Conservation (phyloP, 2,888 invertebrate genomes). For the Sturmia bella region DNA sequence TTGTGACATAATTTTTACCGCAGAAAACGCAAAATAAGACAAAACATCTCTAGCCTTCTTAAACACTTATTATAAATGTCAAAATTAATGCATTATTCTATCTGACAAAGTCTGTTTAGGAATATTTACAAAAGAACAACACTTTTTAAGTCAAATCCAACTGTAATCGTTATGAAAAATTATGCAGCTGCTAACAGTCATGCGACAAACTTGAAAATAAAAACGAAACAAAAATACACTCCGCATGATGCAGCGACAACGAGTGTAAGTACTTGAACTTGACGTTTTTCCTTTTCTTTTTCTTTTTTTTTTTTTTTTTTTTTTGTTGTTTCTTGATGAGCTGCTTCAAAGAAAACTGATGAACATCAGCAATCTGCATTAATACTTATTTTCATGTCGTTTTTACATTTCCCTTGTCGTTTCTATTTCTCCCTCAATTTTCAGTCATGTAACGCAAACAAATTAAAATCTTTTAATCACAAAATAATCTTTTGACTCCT, state of each 20-base stretch:
- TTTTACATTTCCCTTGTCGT: not conserved
- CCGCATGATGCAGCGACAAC: constrained; percentile 5
- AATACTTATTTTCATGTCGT: constrained; percentile 38
- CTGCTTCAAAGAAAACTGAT: constrained; percentile 27
- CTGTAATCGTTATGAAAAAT: constrained; percentile 48
- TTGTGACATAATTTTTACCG: constrained; percentile 32
- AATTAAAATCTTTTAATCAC: constrained; percentile 61
- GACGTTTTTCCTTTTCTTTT: too few relatives aligned
- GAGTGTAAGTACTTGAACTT: constrained; percentile 59
- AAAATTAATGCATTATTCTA: constrained; percentile 69
- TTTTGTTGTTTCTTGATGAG: constrained; percentile 65
- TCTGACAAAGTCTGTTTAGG: constrained; percentile 41
- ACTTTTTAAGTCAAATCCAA: constrained; percentile 55
- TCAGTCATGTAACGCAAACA: constrained; percentile 23
- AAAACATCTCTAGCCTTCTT: constrained; percentile 41
- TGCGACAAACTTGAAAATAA: not conserved
- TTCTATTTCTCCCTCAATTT: constrained; percentile 14
- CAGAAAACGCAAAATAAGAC: not conserved
- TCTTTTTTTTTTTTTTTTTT: too few relatives aligned
- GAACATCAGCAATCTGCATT: constrained; percentile 37
- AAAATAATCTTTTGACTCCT: constrained; percentile 61
- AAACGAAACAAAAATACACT: not conserved
- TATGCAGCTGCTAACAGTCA: constrained; percentile 58
- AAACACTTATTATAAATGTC: constrained; percentile 70
- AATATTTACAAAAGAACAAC: constrained; percentile 32